phyloP scores from a whole-genome alignment of 2,113 vertebrate genomes.

The Vombatus ursinus region DNA sequence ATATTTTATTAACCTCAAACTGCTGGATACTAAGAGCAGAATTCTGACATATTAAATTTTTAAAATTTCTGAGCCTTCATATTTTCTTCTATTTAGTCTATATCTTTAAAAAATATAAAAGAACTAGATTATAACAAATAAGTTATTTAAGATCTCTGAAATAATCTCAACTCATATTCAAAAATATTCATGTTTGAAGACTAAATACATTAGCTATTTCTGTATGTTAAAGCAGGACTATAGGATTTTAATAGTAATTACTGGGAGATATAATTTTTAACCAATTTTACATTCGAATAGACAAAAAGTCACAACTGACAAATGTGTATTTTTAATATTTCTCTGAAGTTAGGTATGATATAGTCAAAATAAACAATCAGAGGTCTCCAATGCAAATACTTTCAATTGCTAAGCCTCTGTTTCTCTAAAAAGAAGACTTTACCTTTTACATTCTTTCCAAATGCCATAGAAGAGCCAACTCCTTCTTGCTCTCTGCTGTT shows the following conservation, averaged over 20 bases:
- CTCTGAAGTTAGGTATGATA: background rate
- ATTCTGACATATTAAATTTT: background rate
- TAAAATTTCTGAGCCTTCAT: background rate
- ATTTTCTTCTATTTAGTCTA: constrained; percentile 10
- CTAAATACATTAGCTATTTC: background rate
- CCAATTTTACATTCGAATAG: background rate
- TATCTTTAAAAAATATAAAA: constrained; percentile 50
- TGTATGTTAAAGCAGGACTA: background rate
- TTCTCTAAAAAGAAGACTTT: constrained; percentile 49
- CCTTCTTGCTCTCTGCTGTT: constrained; percentile 85
- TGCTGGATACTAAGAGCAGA: background rate
- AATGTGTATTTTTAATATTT: background rate
- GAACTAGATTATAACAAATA: background rate
- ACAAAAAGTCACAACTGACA: background rate
- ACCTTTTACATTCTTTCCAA: constrained; percentile 97
- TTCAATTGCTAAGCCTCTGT: rapidly evolving
- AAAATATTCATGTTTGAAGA: background rate
- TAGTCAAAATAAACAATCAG: constrained; percentile 1
- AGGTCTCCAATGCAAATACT: background rate
- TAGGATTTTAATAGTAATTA: background rate
- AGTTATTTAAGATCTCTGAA: background rate
- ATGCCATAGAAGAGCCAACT: constrained; percentile 93
- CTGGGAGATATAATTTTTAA: background rate
- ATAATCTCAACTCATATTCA: background rate
- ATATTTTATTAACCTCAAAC: background rate